Evolutionary conservation across 1,140 invertebrate species (phyloP), one percentile per base, ranked within the genome.

Genomic region (Neuroterus valhalla): DNA sequence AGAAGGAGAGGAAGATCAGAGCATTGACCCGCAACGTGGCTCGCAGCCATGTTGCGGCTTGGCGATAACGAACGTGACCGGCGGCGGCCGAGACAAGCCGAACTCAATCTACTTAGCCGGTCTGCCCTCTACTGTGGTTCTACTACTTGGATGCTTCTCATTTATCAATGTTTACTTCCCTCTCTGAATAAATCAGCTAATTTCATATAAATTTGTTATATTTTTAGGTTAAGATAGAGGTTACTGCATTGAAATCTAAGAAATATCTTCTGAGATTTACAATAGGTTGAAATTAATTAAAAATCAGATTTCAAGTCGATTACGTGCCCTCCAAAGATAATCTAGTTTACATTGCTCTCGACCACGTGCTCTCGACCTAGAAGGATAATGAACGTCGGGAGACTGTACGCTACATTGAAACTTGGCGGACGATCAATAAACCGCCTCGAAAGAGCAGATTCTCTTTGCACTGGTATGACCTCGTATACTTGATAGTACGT

Each of bases 401-500:
- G 55, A 62, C 55, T 62, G 55, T 62, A 38, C 21, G 55, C 55
- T 62, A 31, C 55, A 62, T 62, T 62, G 55, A 62, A 62, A 62
- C 55, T 38, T 62, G 55, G 55, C 55, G 23, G 55, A 62, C 55
- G 55, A 62, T 62, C 55, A 62, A 62, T 62, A 62, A 62, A 62
- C 55, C 26, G 55, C 55, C 55, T 38, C 55, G 55, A 62, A 62
- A 62, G 55, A 62, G 55, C 23, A 23, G 55, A 62, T 62, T 62
- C 55, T 62, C 55, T 62, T 62, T 62, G 55, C 55, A 62, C 55
- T 62, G 55, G 23, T 31, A 62, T 62, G 55, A 62, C 55, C 55
- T 62, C 55, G 55, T 62, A 62, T 62, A 62, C 55, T 62, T 62
- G 55, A 62, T 23, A 62, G 55, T 62, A 62, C 55, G 26, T 62